Percentiles rank a stretch among this genome's conserved stretches.
phyloP scores from a whole-genome alignment of 2,888 invertebrate genomes.

The Adelphocoris suturalis region DNA sequence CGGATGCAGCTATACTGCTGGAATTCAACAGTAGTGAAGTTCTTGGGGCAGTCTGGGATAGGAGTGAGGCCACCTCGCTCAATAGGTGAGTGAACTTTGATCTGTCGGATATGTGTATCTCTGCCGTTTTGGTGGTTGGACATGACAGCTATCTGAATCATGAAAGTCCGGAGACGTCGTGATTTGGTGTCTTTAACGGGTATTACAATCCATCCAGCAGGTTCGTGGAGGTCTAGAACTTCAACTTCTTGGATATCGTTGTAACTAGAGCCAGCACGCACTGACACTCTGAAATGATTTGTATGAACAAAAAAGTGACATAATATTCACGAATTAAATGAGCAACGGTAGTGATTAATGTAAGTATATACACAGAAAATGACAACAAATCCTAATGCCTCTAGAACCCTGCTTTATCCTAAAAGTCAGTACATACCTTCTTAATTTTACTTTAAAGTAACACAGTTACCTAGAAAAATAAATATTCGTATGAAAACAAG shows the following conservation, averaged over 20 bases:
- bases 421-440: no score
- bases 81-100: conserved; percentile 95
- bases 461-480: no score
- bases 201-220: conserved; percentile 97
- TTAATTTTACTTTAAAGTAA: no score
- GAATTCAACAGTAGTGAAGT: conserved; percentile 75
- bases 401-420: no score
- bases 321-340: neutral
- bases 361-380: no score
- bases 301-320: neutral
- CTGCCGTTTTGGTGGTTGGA: conserved; percentile 99
- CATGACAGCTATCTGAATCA: conserved; percentile 97
- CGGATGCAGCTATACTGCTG: conserved; percentile 71
- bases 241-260: conserved; percentile 98
- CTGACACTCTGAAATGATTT: conserved; percentile 85
- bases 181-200: conserved; percentile 93
- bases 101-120: conserved; percentile 98
- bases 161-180: conserved; percentile 94
- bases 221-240: conserved; percentile 95
- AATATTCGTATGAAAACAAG: no score
- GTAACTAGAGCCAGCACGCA: conserved; percentile 96
- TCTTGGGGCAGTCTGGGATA: conserved; percentile 70
- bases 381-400: no score
- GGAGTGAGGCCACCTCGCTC: conserved; percentile 82
- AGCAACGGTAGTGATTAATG: no score